Base-by-base conservation (phyloP, 2,113 vertebrate genomes). In the Desmodus rotundus region DNA sequence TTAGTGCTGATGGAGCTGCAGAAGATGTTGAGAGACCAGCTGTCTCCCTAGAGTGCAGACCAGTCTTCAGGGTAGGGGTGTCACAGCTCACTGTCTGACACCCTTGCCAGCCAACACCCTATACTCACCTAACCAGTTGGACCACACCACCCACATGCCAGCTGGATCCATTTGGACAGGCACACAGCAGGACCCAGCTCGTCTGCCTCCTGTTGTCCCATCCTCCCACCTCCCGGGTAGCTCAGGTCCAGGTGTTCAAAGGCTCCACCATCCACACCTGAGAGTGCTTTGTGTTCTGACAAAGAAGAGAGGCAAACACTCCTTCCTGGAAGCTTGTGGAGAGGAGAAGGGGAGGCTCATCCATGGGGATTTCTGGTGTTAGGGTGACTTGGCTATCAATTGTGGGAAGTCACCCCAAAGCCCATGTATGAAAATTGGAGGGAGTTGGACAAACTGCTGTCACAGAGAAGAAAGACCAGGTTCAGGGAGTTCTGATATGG, bases 51-150 rank as follows among this genome's bases (percentile, higher is more conserved):
- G 43, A 58, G 31, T 5, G 47, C 52, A 63, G 68, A 52, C 41
- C 73, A 10, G 1, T 9, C 45, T 63, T 36, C 36, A 63, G 67
- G 67, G 26, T 13, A 22, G 41, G 54, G 81, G 80, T 77, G 89
- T 63, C 77, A 45, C 78, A 50, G 68, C 33, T 84, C 45, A 1
- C 74, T n/a, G 67, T 65, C 45, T 84, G 85, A 78, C 78, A 83
- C 81, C 54, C 74, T 86, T 2, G 0, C 72, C 85, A 50, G 88
- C 61, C 91, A 89, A 93, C 87, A 70, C 96, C 94, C 88, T 31
- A 9, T 22, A 83, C 94, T 96, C 41, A 74, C 89, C 86, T 63
- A 43, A 97, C 97, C 95, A 91, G 97, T 97, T 22, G 4, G 74
- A 87, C 96, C 68, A 85, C 87, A 91, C 93, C 89, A 52, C 96